These are phyloP conservation scores for Leucosticte australis DNA, from an alignment of 2,113 vertebrate genomes.

Conservation along the genomic window DNA sequence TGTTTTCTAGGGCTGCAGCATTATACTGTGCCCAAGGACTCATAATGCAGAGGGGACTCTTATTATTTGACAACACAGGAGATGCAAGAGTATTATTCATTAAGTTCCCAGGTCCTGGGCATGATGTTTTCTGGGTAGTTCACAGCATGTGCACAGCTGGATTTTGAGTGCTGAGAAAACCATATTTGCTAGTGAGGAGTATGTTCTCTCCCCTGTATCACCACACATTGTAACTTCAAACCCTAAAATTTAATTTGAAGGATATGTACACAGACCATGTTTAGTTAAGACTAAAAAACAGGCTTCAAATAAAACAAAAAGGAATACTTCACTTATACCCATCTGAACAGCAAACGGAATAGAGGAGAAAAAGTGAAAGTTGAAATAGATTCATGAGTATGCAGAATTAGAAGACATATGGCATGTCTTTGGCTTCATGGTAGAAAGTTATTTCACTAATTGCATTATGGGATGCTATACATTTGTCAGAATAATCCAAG, in stretches of 20 bases:
- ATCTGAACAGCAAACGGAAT: not conserved
- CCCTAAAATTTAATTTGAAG: not conserved
- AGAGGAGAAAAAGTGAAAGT: not conserved
- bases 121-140: not conserved
- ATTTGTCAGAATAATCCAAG: not conserved
- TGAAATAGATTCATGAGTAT: not conserved
- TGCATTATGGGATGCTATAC: not conserved
- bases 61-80: not conserved
- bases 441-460: not conserved
- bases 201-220: not conserved
- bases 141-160: not conserved
- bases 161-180: not conserved
- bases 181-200: not conserved
- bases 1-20: not conserved
- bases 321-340: not conserved
- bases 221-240: not conserved
- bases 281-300: not conserved
- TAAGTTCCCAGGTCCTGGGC: not conserved
- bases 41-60: not conserved
- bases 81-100: not conserved
- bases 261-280: not conserved
- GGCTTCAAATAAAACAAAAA: not conserved
- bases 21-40: not conserved
- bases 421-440: accelerated
- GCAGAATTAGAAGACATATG: not conserved